Evolutionary conservation across 2,888 invertebrate species (phyloP).

Genomic region (Aphrophora alni): DNA sequence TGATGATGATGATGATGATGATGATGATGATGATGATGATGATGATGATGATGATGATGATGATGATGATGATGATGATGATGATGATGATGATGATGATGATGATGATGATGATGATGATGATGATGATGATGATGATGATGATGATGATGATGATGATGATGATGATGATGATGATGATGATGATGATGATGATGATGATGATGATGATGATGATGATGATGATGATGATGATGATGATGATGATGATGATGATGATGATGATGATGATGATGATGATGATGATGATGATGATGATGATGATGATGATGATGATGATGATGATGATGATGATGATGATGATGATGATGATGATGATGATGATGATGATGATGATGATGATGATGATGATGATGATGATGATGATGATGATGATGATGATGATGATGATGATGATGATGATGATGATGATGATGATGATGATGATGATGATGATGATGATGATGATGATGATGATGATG

Average conservation of each 20-base stretch:
- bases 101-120: constrained; percentile 17
- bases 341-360: constrained; percentile 7
- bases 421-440: constrained; percentile 14
- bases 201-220: constrained; percentile 22
- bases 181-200: constrained; percentile 15
- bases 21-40: constrained; percentile 18
- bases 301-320: constrained; percentile 7
- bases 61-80: constrained; percentile 12
- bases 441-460: constrained; percentile 19
- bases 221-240: constrained; percentile 25
- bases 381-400: constrained; percentile 4
- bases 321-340: constrained; percentile 16
- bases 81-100: neutral
- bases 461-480: neutral
- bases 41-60: constrained; percentile 14
- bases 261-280: constrained; percentile 19
- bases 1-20: constrained; percentile 21
- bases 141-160: neutral
- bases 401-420: constrained; percentile 12
- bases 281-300: constrained; percentile 6
- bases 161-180: neutral
- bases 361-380: constrained; percentile 17
- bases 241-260: constrained; percentile 26
- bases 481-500: too few relatives aligned
- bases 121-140: constrained; percentile 14